Base-by-base conservation (phyloP, 2,797 vertebrate species). In the Onychomys leucogaster region DNA sequence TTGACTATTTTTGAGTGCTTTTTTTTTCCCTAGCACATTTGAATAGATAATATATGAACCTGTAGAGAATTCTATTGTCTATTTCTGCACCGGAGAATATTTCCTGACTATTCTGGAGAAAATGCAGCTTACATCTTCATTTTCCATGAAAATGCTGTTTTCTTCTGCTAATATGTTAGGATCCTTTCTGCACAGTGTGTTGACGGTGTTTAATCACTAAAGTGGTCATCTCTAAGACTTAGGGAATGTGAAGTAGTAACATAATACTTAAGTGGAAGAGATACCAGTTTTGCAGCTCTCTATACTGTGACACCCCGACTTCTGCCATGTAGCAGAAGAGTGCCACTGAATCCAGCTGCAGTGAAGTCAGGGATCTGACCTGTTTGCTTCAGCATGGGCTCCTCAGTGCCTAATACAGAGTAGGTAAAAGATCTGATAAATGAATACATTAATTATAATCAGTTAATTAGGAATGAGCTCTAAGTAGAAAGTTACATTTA, bases 141-240 rank as follows among this genome's bases (percentile, higher is more conserved):
- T 95, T 90, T 14, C n/a, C 0, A 0, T 86, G 32, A 67, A 59
- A 89, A 96, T 75, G 55, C 27, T 88, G 55, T 93, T 95, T 96
- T 59, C 7, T 89, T 25, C 27, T 94, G 83, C 87, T 73, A 76
- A 77, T 89, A 41, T 96, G 29, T 75, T 94, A 61, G 77, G 41
- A 61, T 49, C 76, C 59, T 91, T 77, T 11, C 27, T 12, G 4
- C 69, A 55, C 67, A 90, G 0, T 65, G 27, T 87, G 65, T 57
- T 67, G 76, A 81, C 25, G 6, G 37, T 95, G 63, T 80, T 71
- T 87, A 52, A 23, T 93, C 81, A 61, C 55, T 21, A 34, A 96
- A 63, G 94, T 83, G 52, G n/a, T 95, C 41, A 69, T 78, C 83
- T 94, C 94, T 90, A 95, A 81, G 63, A 77, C 19, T 59, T 73